Evolutionary conservation across 1,140 invertebrate species (phyloP).

Genomic region (Brevipalpus yothersi): DNA sequence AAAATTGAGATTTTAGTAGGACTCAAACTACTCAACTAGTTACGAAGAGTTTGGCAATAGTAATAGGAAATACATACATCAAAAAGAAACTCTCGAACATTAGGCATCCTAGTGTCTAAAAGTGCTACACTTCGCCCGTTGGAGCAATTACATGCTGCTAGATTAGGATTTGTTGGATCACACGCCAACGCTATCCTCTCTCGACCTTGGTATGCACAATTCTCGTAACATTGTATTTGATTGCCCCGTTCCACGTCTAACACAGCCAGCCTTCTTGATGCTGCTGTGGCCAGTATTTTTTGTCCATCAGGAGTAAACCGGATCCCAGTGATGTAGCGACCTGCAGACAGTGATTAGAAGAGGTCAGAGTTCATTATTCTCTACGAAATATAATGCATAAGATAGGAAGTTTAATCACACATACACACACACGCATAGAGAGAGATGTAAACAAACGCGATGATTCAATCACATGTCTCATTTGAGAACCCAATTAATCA

Average conservation of each 20-base stretch:
- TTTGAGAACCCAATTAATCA: too few species aligned
- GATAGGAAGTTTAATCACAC: too few species aligned
- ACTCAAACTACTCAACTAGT: background rate
- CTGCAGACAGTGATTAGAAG: background rate
- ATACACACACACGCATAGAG: too few species aligned
- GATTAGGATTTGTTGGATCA: constrained; percentile 24
- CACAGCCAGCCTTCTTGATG: constrained; percentile 22
- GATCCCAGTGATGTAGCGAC: constrained; percentile 24
- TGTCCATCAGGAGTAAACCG: constrained; percentile 25
- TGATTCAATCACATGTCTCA: too few species aligned
- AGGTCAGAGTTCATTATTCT: too few species aligned
- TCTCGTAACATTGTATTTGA: constrained; percentile 25
- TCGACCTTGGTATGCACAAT: constrained; percentile 24
- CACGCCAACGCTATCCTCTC: constrained; percentile 24
- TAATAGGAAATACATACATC: constrained; percentile 19
- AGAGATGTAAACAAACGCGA: too few species aligned
- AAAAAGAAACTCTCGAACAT: constrained; percentile 26
- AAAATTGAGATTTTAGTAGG: background rate
- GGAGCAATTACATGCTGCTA: constrained; percentile 24
- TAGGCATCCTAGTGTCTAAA: constrained; percentile 26
- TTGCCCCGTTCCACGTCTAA: constrained; percentile 26
- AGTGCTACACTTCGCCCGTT: constrained; percentile 27
- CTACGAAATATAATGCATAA: too few species aligned
- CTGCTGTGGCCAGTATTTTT: constrained; percentile 25
- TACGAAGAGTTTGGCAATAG: background rate